Percentiles rank a stretch among this genome's conserved stretches.
phyloP scores from a whole-genome alignment of 2,797 vertebrate species.

The Podarcis siculus region DNA sequence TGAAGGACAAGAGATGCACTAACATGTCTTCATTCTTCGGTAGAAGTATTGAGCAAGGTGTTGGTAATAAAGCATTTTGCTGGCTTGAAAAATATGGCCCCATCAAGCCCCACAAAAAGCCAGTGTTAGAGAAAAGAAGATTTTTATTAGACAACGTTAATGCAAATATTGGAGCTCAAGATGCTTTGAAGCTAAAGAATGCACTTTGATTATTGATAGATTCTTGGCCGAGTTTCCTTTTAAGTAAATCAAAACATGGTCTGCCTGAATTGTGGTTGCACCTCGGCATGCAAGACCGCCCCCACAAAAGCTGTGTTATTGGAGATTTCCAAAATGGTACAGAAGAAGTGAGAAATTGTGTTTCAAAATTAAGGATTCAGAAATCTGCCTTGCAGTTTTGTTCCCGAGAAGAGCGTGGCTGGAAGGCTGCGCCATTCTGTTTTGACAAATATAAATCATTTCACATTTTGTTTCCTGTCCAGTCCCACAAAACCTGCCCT shows the following conservation, averaged over 20 bases:
- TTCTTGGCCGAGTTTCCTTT: conserved; percentile 73
- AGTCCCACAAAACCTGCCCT: too few species aligned
- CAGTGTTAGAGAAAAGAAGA: conserved; percentile 44
- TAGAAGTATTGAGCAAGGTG: neutral
- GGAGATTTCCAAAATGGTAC: conserved; percentile 63
- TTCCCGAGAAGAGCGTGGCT: conserved; percentile 11
- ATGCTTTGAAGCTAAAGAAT: conserved; percentile 63
- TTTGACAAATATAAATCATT: conserved; percentile 30
- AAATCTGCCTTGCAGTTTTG: conserved; percentile 69
- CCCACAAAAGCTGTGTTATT: conserved; percentile 68
- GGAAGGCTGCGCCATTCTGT: conserved; percentile 39
- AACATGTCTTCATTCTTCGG: neutral
- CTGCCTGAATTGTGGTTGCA: conserved; percentile 64
- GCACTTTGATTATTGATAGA: conserved; percentile 62
- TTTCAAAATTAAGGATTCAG: conserved; percentile 69
- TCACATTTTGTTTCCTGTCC: neutral
- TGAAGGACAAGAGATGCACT: neutral
- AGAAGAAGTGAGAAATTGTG: conserved; percentile 66
- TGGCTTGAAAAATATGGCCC: conserved; percentile 41
- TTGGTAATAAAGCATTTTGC: conserved; percentile 19
- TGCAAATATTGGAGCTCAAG: conserved; percentile 54
- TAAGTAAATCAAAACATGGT: conserved; percentile 68
- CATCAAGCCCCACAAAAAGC: conserved; percentile 19
- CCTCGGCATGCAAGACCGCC: conserved; percentile 62
- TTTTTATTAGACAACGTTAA: conserved; percentile 66